Evolutionary conservation across 2,113 vertebrate species (phyloP), one percentile per base, ranked within the genome.

Genomic region (Nothocercus nigrocapillus): DNA sequence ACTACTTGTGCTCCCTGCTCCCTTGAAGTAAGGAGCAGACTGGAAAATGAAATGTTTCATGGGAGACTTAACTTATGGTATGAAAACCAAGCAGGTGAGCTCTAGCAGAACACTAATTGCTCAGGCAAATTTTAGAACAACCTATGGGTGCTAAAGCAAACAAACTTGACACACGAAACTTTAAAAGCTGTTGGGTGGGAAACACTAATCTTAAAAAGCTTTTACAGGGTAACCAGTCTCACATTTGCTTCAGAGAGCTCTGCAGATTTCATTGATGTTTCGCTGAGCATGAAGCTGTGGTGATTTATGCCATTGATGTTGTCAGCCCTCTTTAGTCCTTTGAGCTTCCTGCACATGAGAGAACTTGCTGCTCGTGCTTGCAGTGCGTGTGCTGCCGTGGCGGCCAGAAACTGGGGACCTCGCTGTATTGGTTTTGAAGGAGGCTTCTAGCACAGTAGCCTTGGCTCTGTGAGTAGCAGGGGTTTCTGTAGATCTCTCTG

Each of bases 1-100:
- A 64, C 51, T 72, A 30, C 2, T 59, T 79, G 42, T 1, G 2
- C 7, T 36, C 0, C 5, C 3, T 1, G 2, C 7, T 36, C 0
- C 5, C 3, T 70, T 58, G 24, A 80, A 67, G 58, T 19, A 66
- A 28, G 9, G 27, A 68, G 45, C 12, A 21, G 58, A 32, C 27
- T 5, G 7, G 56, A 54, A 63, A 79, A 38, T 25, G 7, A 18
- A 82, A 28, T 12, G 16, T 21, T 58, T 61, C 5, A 4, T 82
- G 53, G 38, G 34, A 85, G 58, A 44, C 28, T 56, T 42, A 8
- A 13, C 42, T 58, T n/a, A 24, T 11, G 10, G 40, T 32, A 19
- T 45, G 54, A 44, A 59, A 75, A 34, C 32, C 4, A 4, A 9
- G 13, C 10, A 38, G 13, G 3, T 77, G 44, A 49, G 47, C 24